phyloP scores from a whole-genome alignment of 2,797 vertebrate genomes.

The Spinus olivaceus region DNA sequence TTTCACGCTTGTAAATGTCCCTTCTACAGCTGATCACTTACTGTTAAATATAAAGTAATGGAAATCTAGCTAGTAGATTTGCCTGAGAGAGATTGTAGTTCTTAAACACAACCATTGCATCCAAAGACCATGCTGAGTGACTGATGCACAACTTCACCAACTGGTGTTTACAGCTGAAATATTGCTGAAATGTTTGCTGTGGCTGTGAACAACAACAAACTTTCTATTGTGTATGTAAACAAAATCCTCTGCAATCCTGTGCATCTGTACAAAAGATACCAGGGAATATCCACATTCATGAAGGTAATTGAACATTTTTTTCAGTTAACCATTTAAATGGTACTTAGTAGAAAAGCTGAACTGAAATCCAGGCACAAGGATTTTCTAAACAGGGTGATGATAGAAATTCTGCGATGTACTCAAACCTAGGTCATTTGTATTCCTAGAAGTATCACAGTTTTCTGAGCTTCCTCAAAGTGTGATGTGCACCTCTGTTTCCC shows the following conservation, averaged over 20 bases:
- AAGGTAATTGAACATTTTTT: background rate
- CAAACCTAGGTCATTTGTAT: conserved; percentile 2
- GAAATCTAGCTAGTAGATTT: background rate
- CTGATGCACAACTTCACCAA: conserved; percentile 4
- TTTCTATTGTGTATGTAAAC: background rate
- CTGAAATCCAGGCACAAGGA: background rate
- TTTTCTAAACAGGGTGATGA: background rate
- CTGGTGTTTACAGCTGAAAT: conserved; percentile 44
- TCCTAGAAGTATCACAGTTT: conserved; percentile 42
- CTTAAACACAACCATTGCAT: background rate
- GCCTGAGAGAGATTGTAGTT: background rate
- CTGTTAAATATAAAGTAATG: conserved; percentile 25
- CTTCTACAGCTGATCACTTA: conserved; percentile 14
- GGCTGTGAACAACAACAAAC: conserved; percentile 11
- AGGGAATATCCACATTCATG: background rate
- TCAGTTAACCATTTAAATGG: background rate
- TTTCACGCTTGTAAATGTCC: conserved; percentile 37
- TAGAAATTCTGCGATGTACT: background rate
- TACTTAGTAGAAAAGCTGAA: background rate
- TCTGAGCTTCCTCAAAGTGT: conserved; percentile 30
- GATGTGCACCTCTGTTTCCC: conserved; percentile 44
- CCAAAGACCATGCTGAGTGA: background rate
- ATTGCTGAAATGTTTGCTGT: conserved; percentile 18
- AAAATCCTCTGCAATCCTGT: background rate
- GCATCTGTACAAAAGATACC: background rate